Percentiles rank a stretch among this genome's conserved stretches.
phyloP scores from a whole-genome alignment of 2,113 vertebrate genomes.

The Calonectris borealis region DNA sequence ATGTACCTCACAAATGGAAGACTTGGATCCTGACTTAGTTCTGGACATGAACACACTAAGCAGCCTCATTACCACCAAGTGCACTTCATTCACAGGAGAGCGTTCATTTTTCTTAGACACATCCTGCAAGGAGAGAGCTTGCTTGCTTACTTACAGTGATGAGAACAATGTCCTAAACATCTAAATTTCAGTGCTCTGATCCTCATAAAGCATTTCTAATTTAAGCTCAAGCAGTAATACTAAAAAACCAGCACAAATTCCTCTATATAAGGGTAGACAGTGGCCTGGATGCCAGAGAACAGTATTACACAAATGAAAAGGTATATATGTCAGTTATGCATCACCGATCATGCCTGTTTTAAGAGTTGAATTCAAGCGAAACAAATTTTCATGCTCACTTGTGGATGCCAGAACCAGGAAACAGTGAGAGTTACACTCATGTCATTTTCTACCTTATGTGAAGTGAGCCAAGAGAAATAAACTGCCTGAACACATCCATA shows the following conservation, averaged over 20 bases:
- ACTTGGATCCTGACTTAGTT: conserved; percentile 96
- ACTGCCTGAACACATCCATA: background rate
- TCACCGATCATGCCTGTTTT: background rate
- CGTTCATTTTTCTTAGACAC: conserved; percentile 97
- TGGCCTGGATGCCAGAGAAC: background rate
- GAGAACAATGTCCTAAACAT: background rate
- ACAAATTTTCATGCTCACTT: background rate
- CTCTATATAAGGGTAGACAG: background rate
- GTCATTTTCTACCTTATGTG: background rate
- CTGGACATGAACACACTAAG: conserved; percentile 99
- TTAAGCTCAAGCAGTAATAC: background rate
- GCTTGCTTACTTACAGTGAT: background rate
- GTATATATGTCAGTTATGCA: background rate
- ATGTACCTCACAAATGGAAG: conserved; percentile 90
- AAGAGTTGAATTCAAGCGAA: background rate
- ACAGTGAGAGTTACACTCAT: background rate
- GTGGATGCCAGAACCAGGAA: background rate
- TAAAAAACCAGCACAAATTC: background rate
- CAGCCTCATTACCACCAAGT: conserved; percentile 95
- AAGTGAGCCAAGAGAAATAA: background rate
- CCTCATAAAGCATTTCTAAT: background rate
- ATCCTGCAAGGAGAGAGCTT: conserved; percentile 75
- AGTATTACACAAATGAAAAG: background rate
- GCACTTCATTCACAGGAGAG: conserved; percentile 91
- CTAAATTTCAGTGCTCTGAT: background rate